phyloP scores from a whole-genome alignment of 2,888 invertebrate genomes.

The Drosophila nr. perissopoda region DNA sequence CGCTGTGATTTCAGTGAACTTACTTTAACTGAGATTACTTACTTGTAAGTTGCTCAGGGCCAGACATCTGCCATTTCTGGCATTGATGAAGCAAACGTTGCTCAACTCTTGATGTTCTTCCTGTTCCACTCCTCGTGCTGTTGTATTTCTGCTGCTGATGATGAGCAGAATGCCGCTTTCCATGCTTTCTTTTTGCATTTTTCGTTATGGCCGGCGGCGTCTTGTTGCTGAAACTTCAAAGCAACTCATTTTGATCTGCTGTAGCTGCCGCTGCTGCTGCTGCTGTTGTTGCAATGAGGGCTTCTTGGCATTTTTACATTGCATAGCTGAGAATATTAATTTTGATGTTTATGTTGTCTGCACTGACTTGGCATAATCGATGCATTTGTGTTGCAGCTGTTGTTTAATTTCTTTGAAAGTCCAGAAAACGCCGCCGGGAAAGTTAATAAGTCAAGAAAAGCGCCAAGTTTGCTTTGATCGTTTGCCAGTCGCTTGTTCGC shows the following conservation, averaged over 20 bases:
- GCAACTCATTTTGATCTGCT: conserved; percentile 51
- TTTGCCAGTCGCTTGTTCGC: conserved; percentile 4
- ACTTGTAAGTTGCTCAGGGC: conserved; percentile 36
- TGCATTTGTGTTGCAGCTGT: conserved; percentile 58
- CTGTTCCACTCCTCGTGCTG: conserved; percentile 20
- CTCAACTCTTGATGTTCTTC: conserved; percentile 47
- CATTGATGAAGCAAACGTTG: conserved; percentile 69
- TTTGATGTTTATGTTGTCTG: conserved; percentile 56
- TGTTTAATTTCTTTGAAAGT: conserved; percentile 65
- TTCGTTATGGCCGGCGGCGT: conserved; percentile 32
- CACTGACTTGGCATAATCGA: conserved; percentile 70
- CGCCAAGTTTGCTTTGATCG: conserved; percentile 55
- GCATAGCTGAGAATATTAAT: conserved; percentile 72
- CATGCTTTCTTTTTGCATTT: conserved; percentile 31
- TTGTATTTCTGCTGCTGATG: conserved; percentile 27
- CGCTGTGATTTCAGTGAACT: conserved; percentile 51
- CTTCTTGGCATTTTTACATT: conserved; percentile 55
- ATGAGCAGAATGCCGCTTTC: conserved; percentile 35
- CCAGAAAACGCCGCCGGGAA: conserved; percentile 46
- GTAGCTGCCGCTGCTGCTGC: background rate
- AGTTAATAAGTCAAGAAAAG: conserved; percentile 66
- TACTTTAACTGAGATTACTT: conserved; percentile 42
- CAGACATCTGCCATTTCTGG: conserved; percentile 30
- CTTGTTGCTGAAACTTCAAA: conserved; percentile 62
- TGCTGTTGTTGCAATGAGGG: background rate